Evolutionary conservation across 2,888 invertebrate species (phyloP), one percentile per base, ranked within the genome.

Genomic region (Homarus gammarus): DNA sequence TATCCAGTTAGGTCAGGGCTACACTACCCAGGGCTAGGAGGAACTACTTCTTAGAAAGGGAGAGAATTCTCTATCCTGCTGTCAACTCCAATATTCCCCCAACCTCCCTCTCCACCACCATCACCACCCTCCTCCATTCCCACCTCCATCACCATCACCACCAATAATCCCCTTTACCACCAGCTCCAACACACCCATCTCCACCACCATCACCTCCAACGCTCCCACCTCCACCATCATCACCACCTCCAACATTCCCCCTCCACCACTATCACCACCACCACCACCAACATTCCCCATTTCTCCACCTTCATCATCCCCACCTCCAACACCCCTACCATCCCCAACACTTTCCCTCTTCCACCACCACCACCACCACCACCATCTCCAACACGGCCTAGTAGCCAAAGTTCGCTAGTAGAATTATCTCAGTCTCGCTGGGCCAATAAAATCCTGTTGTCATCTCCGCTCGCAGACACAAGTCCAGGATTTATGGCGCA

Each of bases 391-490:
- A n/a, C n/a, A n/a, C n/a, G n/a, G n/a, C n/a, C n/a, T n/a, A n/a
- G n/a, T n/a, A n/a, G n/a, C n/a, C n/a, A n/a, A n/a, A n/a, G n/a
- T n/a, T n/a, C n/a, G n/a, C n/a, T 44, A 44, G 44, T 12, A 44
- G 44, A 44, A 44, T 44, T 44, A 44, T 44, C 44, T 27, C 64
- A 27, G 27, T 10, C 64, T 64, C 64, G 6, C 64, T 64, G 64
- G 64, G 6, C 64, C 64, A 64, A 64, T 64, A 64, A 64, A 64
- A 27, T 27, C 64, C 6, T 64, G 64, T n/a, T 22, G 6, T 64
- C 64, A 64, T 64, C 64, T 64, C 64, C 64, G 64, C 64, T 22
- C 22, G 64, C 27, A 12, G 64, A 27, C 64, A n/a, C 64, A 64
- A 64, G 64, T 64, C 27, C 2, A 64, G 64, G 64, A 27, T 27